Conservation (phyloP, 2,113 vertebrate genomes). For the Trachemys scripta region DNA sequence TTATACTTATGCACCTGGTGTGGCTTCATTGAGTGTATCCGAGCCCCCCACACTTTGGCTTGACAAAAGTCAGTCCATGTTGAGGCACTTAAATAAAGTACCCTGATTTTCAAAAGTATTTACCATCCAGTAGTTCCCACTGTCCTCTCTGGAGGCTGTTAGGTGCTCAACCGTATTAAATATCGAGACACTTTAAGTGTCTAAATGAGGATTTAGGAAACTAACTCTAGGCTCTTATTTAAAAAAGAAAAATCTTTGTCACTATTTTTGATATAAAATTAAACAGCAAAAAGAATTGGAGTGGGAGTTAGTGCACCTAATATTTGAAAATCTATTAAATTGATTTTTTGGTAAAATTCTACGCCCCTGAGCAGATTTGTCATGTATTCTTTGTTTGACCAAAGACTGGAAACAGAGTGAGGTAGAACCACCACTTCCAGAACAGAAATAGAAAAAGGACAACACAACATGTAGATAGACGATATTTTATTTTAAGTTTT, state of each 20-base stretch:
- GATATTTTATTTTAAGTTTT: background rate
- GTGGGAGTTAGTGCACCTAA: background rate
- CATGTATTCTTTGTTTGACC: background rate
- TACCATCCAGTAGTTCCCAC: too few relatives aligned
- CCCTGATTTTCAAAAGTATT: too few relatives aligned
- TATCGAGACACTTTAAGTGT: too few relatives aligned
- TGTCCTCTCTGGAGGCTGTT: too few relatives aligned
- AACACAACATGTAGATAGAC: background rate
- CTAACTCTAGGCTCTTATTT: too few relatives aligned
- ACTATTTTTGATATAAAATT: background rate
- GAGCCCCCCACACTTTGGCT: too few relatives aligned
- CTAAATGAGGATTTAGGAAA: too few relatives aligned
- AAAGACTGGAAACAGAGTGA: background rate
- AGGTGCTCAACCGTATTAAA: too few relatives aligned
- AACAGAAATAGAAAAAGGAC: background rate
- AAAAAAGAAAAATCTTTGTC: background rate
- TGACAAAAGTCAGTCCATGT: too few relatives aligned
- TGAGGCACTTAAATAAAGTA: too few relatives aligned
- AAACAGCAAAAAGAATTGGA: background rate
- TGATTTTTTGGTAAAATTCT: background rate
- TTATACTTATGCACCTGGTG: too few relatives aligned
- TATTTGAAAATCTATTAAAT: background rate
- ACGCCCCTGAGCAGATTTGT: background rate
- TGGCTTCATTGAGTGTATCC: too few relatives aligned
- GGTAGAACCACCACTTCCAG: background rate